Evolutionary conservation across 1,140 invertebrate genomes (phyloP).

Genomic region (Drosophila sp.): DNA sequence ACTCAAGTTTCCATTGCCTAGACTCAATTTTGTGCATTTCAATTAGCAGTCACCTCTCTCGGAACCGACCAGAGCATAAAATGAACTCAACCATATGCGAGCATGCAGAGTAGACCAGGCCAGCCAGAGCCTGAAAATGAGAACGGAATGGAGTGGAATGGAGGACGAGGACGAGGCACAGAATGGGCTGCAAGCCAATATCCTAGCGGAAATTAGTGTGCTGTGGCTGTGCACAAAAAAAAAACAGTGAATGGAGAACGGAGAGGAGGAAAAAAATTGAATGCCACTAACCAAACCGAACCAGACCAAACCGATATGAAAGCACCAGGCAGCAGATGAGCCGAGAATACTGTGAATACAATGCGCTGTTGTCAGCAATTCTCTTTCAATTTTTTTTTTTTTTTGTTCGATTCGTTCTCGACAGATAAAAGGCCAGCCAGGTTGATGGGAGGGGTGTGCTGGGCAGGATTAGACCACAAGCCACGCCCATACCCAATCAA

Average conservation of each 20-base stretch:
- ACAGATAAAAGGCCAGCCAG: constrained; percentile 58
- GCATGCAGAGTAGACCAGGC: constrained; percentile 3
- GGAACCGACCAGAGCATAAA: constrained; percentile 20
- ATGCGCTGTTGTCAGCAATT: constrained; percentile 68
- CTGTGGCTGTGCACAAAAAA: constrained; percentile 55
- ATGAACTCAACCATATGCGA: constrained; percentile 30
- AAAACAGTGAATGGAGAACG: neutral
- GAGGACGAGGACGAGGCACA: neutral
- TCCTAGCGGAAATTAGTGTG: constrained; percentile 77
- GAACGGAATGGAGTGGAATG: constrained; percentile 7
- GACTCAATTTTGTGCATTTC: constrained; percentile 50
- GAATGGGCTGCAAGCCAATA: constrained; percentile 67
- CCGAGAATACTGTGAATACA: constrained; percentile 38
- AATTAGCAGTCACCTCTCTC: constrained; percentile 68
- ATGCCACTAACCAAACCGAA: constrained; percentile 50
- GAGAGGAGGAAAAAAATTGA: constrained; percentile 40
- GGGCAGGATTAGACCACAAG: constrained; percentile 52
- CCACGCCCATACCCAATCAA: constrained; percentile 5
- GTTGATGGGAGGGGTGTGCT: neutral
- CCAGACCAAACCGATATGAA: constrained; percentile 1
- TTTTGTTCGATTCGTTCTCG: constrained; percentile 23
- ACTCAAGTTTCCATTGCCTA: constrained; percentile 48
- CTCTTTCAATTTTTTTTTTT: constrained; percentile 29
- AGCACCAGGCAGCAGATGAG: constrained; percentile 18
- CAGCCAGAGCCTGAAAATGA: constrained; percentile 21